These are phyloP conservation scores for Lypha dubia DNA, from an alignment of 2,888 invertebrate species.

Conservation along the genomic window DNA sequence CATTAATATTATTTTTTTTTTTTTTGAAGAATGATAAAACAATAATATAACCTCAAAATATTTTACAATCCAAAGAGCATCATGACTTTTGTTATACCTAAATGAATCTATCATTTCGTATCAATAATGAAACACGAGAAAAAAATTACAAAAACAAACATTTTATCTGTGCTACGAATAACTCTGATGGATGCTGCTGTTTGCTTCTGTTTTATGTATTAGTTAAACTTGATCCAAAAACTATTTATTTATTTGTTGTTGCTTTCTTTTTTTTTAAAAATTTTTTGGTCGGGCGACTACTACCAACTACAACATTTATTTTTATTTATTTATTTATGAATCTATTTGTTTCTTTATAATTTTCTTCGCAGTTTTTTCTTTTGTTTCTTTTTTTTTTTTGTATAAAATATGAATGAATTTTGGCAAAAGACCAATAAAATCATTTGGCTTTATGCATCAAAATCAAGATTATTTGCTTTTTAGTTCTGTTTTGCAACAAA, in stretches of 20 bases:
- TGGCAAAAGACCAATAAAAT: conserved; percentile 66
- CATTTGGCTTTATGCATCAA: conserved; percentile 64
- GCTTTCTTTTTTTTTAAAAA: neutral
- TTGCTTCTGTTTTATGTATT: conserved; percentile 56
- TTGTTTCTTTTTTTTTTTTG: neutral
- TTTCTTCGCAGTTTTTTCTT: neutral
- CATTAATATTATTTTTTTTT: neutral
- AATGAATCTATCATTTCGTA: conserved; percentile 17
- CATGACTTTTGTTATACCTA: neutral
- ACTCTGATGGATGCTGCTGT: neutral
- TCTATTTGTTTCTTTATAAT: conserved; percentile 29
- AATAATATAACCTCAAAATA: conserved; percentile 33
- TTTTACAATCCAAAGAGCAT: conserved; percentile 31
- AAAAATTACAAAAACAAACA: conserved; percentile 12
- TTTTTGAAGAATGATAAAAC: conserved; percentile 17
- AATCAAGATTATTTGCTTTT: conserved; percentile 60
- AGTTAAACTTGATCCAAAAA: conserved; percentile 67
- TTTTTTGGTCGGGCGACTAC: neutral
- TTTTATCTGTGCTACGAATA: conserved; percentile 24
- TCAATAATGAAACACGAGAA: conserved; percentile 34
- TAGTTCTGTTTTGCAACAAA: neutral
- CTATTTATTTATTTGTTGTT: too few relatives aligned
- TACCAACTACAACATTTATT: conserved; percentile 17
- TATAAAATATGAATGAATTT: conserved; percentile 54
- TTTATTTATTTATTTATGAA: conserved; percentile 50